phyloP scores from a whole-genome alignment of 2,888 invertebrate genomes.

The Dryadula phaetusa region DNA sequence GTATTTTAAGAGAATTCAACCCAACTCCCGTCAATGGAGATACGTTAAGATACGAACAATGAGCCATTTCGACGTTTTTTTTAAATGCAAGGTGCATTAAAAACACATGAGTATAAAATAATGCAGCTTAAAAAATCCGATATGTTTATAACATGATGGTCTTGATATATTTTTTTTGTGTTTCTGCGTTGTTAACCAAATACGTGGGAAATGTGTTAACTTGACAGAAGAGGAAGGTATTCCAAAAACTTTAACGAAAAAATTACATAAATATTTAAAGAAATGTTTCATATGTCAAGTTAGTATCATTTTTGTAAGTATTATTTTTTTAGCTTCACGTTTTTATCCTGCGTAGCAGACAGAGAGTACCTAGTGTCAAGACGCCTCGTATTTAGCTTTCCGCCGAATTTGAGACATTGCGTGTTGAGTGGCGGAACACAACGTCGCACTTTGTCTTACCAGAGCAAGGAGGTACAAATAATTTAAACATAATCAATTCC shows the following conservation, averaged over 20 bases:
- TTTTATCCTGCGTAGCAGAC: too few relatives aligned
- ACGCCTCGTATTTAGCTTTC: too few relatives aligned
- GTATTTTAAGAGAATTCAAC: constrained; percentile 22
- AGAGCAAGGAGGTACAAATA: too few relatives aligned
- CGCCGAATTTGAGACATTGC: too few relatives aligned
- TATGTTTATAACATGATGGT: constrained; percentile 27
- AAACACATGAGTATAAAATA: constrained; percentile 37
- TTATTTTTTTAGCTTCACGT: too few relatives aligned
- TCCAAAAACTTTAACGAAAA: neutral
- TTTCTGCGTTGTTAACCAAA: neutral
- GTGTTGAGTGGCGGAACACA: too few relatives aligned
- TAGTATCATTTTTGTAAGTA: too few relatives aligned
- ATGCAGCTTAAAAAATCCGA: constrained; percentile 25
- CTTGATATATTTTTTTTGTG: neutral
- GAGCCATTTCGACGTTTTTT: constrained; percentile 55
- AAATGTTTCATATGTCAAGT: neutral
- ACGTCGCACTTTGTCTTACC: too few relatives aligned
- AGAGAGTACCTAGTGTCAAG: too few relatives aligned
- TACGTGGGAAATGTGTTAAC: neutral
- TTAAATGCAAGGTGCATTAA: constrained; percentile 41
- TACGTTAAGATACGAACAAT: constrained; percentile 51
- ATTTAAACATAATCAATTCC: too few relatives aligned
- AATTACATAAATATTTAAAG: neutral
- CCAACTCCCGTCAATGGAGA: constrained; percentile 25
- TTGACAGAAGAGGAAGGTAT: too few relatives aligned